Conservation (phyloP, 2,113 vertebrate species). For the cat (Felis catus) region DNA sequence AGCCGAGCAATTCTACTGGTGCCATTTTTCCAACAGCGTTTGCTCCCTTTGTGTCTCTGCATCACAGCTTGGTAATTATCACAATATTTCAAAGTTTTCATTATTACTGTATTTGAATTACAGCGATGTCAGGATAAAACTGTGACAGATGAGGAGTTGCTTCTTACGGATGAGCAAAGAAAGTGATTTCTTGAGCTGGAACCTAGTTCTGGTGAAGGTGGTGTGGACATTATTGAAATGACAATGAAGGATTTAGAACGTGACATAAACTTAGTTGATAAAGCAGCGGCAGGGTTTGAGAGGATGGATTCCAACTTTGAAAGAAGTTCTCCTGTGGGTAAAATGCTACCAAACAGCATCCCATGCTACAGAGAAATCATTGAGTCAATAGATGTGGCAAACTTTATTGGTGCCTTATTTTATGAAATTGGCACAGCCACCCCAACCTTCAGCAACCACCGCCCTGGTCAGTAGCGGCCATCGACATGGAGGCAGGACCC, state of each 20-base stretch:
- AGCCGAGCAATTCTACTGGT: not conserved
- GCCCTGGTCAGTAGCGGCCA: not conserved
- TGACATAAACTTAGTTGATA: not conserved
- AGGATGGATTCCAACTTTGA: not conserved
- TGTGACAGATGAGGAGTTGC: not conserved
- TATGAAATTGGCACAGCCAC: not conserved
- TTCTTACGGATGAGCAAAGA: not conserved
- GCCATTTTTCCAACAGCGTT: not conserved
- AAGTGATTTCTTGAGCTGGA: not conserved
- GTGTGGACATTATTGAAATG: not conserved
- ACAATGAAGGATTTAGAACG: not conserved
- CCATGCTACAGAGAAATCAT: not conserved
- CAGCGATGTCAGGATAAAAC: not conserved
- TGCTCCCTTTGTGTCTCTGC: not conserved
- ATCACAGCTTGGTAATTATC: not conserved
- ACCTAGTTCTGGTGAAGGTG: not conserved
- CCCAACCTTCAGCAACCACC: not conserved
- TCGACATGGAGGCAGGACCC: not conserved
- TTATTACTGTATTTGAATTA: not conserved
- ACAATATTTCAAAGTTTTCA: not conserved
- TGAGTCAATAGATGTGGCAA: not conserved
- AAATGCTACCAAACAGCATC: not conserved
- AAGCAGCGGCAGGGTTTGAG: not conserved
- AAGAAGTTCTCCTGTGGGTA: not conserved
- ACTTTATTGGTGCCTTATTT: not conserved